Conservation (phyloP, 2,797 vertebrate genomes). For the Apodemus agrarius region DNA sequence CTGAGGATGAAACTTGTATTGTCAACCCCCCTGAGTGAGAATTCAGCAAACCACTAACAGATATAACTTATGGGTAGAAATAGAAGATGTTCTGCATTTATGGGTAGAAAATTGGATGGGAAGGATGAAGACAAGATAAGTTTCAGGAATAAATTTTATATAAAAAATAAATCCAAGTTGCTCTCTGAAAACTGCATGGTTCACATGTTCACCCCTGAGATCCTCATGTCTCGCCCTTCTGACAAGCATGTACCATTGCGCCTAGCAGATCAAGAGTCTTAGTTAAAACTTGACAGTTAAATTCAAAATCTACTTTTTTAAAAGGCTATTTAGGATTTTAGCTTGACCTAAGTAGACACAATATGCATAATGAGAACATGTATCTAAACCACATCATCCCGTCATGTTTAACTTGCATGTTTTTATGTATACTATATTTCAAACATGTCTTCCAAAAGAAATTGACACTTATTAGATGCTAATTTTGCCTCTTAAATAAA, state of each 20-base stretch:
- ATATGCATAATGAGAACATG: background rate
- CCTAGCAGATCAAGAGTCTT: background rate
- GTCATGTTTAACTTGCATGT: background rate
- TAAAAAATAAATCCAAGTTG: background rate
- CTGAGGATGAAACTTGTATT: background rate
- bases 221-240: background rate
- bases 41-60: background rate
- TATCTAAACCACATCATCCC: background rate
- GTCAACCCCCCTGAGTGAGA: background rate
- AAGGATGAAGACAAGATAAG: background rate
- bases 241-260: background rate
- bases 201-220: background rate
- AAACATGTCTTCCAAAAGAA: background rate
- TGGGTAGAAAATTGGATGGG: background rate
- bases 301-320: background rate
- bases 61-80: background rate
- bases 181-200: background rate
- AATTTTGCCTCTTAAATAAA: slow-evolving; percentile 60
- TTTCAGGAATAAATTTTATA: background rate
- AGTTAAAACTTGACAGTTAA: background rate
- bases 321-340: background rate
- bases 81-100: background rate
- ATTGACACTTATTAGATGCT: background rate
- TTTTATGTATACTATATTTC: background rate
- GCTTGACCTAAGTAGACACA: background rate